Base-by-base conservation (phyloP, 2,888 invertebrate genomes). In the Mythimna ferrago region DNA sequence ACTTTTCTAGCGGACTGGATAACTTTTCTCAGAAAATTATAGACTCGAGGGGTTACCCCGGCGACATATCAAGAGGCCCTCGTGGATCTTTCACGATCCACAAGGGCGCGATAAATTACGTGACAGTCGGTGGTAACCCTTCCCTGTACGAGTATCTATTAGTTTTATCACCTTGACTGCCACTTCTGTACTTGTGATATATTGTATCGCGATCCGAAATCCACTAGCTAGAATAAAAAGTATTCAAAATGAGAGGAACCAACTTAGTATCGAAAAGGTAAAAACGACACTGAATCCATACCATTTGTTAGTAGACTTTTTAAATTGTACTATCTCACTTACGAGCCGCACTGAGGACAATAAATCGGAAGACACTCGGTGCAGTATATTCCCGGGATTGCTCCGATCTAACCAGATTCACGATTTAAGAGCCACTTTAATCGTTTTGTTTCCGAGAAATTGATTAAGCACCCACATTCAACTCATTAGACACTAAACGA, bases 381-480 rank as follows among this genome's bases (percentile, higher is more conserved):
- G 90, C 90, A 90, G 91, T 94, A 93, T 88, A 91, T 94, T 91
- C 92, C 93, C 89, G 89, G 91, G 91, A 93, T 92, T 89, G 92
- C 89, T 88, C 87, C 92, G 93, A 94, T 94, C 94, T 94, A 93
- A 93, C 93, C 93, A 92, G 92, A 92, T 92, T 90, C 93, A 90
- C 91, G 91, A 92, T 93, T 93, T 92, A 93, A 91, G 90, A 89
- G 89, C 89, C 91, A 89, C 86, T 93, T 93, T 90, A 92, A 93
- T 92, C 92, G 93, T 92, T 92, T 91, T 91, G 88, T 92, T 91
- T 90, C 88, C 89, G 85, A 88, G 87, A 89, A 90, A 91, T 93
- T 93, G 93, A 93, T 92, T 91, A 90, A 92, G 89, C 84, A 87
- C 89, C 85, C 86, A 83, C 86, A 87, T 88, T 88, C 83, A 82